Evolutionary conservation across 1,140 invertebrate genomes (phyloP), one percentile per base, ranked within the genome.

Genomic region (Ptiloglossa arizonensis): DNA sequence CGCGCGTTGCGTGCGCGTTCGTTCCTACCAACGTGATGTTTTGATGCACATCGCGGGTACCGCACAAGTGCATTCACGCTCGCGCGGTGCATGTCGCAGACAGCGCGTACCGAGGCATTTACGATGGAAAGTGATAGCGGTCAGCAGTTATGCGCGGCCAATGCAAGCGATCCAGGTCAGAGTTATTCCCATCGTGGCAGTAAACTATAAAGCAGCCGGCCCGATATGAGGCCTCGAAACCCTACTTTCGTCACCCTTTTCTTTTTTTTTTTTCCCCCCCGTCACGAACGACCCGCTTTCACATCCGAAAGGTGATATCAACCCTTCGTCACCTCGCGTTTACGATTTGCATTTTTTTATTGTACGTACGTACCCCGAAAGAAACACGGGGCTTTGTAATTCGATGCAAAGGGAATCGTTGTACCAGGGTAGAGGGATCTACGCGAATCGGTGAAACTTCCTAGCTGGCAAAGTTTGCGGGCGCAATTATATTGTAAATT

Each of bases 151-250:
- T 83, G 73, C 69, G 74, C 78, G 82, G 79, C 82, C 82, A 86
- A 90, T 89, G 86, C 86, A 79, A 80, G 79, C 83, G 78, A 91
- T 91, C 85, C 85, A 86, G 90, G 90, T 91, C 90, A 91, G 89
- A 90, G 88, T 87, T 90, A 83, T 89, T 88, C 81, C 75, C 79
- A 74, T 76, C 46, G 77, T 64, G 76, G 82, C 85, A 81, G 82
- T 87, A 86, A 80, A 75, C 79, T 76, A 81, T 70, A 76, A 90
- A 89, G 70, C 71, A 38, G 63, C 66, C 73, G 60, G 15, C 56
- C n/a, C 19, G 48, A 74, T 68, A 69, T 41, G 57, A 57, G 32
- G n/a, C 67, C 54, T 27, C 32, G 32, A 54, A 50, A 22, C 32
- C 52, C 59, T 69, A 19, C 64, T 46, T 74, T 71, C 27, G 22